Conservation (phyloP, 2,113 vertebrate genomes). For the Herpetotheres cachinnans region DNA sequence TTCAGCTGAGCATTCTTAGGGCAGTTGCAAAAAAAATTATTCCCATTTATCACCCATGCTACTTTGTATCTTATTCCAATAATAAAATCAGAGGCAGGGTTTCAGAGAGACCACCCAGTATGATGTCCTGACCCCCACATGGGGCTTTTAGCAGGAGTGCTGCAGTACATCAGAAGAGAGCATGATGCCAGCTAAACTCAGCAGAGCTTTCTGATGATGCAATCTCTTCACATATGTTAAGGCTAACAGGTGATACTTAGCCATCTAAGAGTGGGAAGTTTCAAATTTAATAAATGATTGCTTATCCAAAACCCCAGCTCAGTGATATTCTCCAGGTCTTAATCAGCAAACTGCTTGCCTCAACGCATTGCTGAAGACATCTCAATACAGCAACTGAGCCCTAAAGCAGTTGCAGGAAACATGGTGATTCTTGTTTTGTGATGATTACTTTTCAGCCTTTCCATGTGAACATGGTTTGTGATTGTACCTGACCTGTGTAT, state of each 20-base stretch:
- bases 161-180: background rate
- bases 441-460: background rate
- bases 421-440: background rate
- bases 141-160: background rate
- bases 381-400: background rate
- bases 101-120: background rate
- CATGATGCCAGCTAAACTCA: background rate
- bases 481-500: background rate
- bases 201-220: background rate
- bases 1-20: background rate
- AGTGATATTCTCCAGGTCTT: background rate
- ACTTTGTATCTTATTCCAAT: background rate
- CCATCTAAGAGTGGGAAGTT: background rate
- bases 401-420: background rate
- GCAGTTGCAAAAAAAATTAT: background rate
- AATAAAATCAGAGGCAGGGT: background rate
- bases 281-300: background rate
- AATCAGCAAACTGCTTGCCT: background rate
- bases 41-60: background rate
- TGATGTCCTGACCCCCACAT: background rate
- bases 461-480: background rate
- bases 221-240: background rate
- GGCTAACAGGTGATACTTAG: background rate
- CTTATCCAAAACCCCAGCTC: background rate
- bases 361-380: background rate